Conservation (phyloP, 1,140 invertebrate species). For the Elysia chlorotica region DNA sequence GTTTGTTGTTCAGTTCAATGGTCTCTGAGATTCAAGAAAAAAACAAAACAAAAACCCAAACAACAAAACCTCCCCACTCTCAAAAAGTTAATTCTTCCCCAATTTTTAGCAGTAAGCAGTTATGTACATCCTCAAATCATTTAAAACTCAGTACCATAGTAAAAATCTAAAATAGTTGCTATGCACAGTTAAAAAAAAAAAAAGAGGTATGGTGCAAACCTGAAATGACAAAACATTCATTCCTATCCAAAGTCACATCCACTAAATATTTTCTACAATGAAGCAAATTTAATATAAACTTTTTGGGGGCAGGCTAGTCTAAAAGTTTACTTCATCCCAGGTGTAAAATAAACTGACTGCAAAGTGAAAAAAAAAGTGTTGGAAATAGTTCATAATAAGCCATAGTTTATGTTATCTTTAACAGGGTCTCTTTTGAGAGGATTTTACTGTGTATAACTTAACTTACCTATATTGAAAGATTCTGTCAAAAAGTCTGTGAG, state of each 20-base stretch:
- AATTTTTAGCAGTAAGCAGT: too few relatives aligned
- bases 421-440: too few relatives aligned
- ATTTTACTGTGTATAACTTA: too few relatives aligned
- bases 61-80: neutral
- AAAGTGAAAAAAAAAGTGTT: neutral
- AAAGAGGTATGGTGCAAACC: too few relatives aligned
- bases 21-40: neutral
- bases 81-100: too few relatives aligned
- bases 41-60: neutral
- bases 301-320: neutral
- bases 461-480: conserved; percentile 78
- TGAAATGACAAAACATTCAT: too few relatives aligned
- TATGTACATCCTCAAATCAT: neutral
- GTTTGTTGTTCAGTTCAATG: neutral
- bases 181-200: too few relatives aligned
- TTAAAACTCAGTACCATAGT: neutral
- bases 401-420: too few relatives aligned
- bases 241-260: too few relatives aligned
- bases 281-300: neutral
- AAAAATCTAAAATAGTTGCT: too few relatives aligned
- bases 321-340: neutral
- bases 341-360: neutral
- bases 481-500: conserved; percentile 93
- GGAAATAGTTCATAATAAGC: neutral
- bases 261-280: too few relatives aligned